Evolutionary conservation across 2,888 invertebrate species (phyloP).

Genomic region (Cantharis lateralis): DNA sequence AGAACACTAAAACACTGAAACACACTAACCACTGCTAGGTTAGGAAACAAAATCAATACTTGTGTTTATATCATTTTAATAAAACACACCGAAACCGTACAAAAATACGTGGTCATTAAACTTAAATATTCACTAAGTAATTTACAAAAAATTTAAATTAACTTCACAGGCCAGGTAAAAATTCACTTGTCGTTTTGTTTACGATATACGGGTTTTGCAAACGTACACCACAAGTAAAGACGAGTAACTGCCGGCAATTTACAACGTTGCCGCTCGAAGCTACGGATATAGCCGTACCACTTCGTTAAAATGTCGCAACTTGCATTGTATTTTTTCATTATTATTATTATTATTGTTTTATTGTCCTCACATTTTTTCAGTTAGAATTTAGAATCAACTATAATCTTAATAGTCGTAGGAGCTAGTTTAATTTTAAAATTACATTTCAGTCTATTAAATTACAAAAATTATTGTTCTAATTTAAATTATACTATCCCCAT

Average conservation of each 20-base stretch:
- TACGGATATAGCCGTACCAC: constrained; percentile 35
- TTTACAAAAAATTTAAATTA: constrained; percentile 2
- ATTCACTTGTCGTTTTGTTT: constrained; percentile 35
- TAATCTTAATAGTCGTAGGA: background rate
- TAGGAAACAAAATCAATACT: constrained; percentile 39
- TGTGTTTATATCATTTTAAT: constrained; percentile 18
- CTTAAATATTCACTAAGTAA: background rate
- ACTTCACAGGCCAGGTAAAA: constrained; percentile 1
- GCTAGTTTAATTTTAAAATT: background rate
- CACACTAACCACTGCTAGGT: constrained; percentile 28
- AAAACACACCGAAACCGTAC: background rate
- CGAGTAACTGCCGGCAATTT: constrained; percentile 40
- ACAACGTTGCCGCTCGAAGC: constrained; percentile 47
- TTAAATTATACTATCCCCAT: background rate
- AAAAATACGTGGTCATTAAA: constrained; percentile 1
- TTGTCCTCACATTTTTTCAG: background rate
- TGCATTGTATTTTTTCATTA: background rate
- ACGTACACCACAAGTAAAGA: constrained; percentile 33
- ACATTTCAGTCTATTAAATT: background rate
- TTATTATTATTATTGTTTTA: background rate
- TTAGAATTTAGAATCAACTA: background rate
- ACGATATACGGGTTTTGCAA: constrained; percentile 27
- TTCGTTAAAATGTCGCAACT: constrained; percentile 18
- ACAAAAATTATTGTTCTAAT: background rate
- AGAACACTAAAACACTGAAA: background rate